Evolutionary conservation across 2,797 vertebrate species (phyloP), one percentile per base, ranked within the genome.

Genomic region (Geotria australis): DNA sequence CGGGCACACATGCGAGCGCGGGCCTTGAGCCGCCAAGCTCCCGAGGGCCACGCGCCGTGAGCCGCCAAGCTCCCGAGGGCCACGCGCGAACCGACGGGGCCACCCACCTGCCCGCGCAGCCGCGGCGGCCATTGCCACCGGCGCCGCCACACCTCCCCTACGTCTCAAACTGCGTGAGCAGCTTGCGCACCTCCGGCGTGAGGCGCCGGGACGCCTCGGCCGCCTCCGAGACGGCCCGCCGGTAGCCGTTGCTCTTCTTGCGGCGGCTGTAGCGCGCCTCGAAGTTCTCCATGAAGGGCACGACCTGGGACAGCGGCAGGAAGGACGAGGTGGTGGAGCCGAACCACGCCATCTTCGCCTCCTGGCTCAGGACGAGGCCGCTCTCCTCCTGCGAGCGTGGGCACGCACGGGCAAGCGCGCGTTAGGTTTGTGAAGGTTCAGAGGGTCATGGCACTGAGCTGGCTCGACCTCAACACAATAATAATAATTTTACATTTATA

Each of bases 141-240:
- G 76, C 61, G 86, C 78, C 0, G 60, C 84, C 62, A 66, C 77
- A 62, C 74, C 94, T 3, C 79, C 79, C 1, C 72, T 95, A 95
- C 74, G 89, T 93, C 73, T 96, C 88, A 63, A 96, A 94, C 71
- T 96, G 88, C 7, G 89, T 95, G 68, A 95, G 76, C 69, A 98
- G 75, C 62, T 88, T 79, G 61, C 88, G 79, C 62, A 94, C 89
- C 69, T 95, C 88, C 1, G 89, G 89, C 56, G 84, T 96, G 62
- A 98, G 79, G 75, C 94, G 88, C 64, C 89, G 83, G 68, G 88
- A 88, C 58, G 88, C 88, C 61, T 80, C 83, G 46, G 88, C 89
- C 4, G 89, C 89, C 74, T 98, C 88, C 10, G 88, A 80, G 64
- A 98, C 79, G 68, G 89, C 88, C 66, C 86, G 91, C 66, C 85